Evolutionary conservation across 2,797 vertebrate genomes (phyloP).

Genomic region (Syncerus caffer): DNA sequence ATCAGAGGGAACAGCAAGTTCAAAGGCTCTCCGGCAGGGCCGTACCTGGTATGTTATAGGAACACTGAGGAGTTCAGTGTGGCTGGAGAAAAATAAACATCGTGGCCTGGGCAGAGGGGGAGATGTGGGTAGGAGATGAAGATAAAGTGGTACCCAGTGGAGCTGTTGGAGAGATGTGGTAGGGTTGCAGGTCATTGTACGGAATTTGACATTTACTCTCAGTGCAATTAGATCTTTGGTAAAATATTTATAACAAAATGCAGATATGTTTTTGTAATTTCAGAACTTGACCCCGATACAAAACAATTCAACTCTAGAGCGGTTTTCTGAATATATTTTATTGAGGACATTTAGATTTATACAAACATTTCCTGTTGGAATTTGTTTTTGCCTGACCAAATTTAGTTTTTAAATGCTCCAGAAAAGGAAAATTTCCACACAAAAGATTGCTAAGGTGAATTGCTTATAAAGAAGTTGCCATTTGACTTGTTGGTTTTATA

Average conservation of each 20-base stretch:
- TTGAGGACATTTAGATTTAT: neutral
- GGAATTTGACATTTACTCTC: conserved; percentile 66
- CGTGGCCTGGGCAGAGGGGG: rapidly evolving
- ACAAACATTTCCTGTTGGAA: neutral
- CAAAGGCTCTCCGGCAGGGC: rapidly evolving
- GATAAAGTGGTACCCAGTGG: neutral
- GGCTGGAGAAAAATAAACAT: neutral
- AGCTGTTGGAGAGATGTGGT: neutral
- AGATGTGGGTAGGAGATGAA: neutral
- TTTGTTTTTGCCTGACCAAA: conserved; percentile 42
- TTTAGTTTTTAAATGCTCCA: conserved; percentile 26
- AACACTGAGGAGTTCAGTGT: neutral
- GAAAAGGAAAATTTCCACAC: neutral
- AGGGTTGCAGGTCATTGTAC: neutral
- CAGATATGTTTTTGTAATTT: conserved; percentile 46
- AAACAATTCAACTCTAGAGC: conserved; percentile 24
- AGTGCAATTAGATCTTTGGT: conserved; percentile 57
- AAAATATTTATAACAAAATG: conserved; percentile 68
- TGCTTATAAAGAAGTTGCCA: neutral
- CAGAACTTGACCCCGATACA: conserved; percentile 43
- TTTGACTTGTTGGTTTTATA: neutral
- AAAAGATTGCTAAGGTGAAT: neutral
- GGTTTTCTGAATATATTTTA: conserved; percentile 33
- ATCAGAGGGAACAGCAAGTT: neutral
- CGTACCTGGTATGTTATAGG: neutral